These are phyloP conservation scores for Drosophila buzzatii DNA, from an alignment of 2,888 invertebrate genomes.

Conservation along the genomic window DNA sequence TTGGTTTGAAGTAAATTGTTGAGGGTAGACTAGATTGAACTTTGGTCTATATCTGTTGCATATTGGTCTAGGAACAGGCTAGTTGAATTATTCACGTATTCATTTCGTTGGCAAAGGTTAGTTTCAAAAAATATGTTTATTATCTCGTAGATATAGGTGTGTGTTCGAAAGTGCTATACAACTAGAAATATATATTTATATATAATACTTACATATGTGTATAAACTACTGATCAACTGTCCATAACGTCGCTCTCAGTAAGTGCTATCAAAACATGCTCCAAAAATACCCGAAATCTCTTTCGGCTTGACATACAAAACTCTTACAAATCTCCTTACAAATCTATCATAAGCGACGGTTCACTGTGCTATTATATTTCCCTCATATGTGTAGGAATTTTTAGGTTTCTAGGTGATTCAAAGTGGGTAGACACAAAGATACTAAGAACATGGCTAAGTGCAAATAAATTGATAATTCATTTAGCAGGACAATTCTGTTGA, in stretches of 20 bases:
- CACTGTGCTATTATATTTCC: conserved; percentile 39
- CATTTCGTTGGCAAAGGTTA: conserved; percentile 22
- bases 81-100: conserved; percentile 15
- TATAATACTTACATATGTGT: conserved; percentile 1
- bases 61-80: conserved; percentile 72
- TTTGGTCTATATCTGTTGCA: conserved; percentile 46
- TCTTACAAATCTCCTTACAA: conserved; percentile 73
- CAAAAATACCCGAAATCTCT: conserved; percentile 62
- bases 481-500: conserved; percentile 91
- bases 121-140: conserved; percentile 43
- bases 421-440: conserved; percentile 20
- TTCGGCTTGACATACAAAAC: conserved; percentile 57
- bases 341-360: conserved; percentile 72
- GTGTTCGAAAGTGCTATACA: conserved; percentile 45
- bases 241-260: conserved; percentile 43
- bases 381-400: conserved; percentile 7
- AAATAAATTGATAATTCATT: conserved; percentile 1
- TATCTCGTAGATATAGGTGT: conserved; percentile 14
- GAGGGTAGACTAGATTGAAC: conserved; percentile 29
- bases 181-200: conserved; percentile 26
- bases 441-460: conserved; percentile 9
- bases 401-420: conserved; percentile 27
- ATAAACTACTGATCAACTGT: conserved; percentile 9
- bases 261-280: conserved; percentile 67
- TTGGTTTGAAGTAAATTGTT: conserved; percentile 41